Evolutionary conservation across 2,113 vertebrate genomes (phyloP), one percentile per base, ranked within the genome.

Genomic region (Tapirus terrestris): DNA sequence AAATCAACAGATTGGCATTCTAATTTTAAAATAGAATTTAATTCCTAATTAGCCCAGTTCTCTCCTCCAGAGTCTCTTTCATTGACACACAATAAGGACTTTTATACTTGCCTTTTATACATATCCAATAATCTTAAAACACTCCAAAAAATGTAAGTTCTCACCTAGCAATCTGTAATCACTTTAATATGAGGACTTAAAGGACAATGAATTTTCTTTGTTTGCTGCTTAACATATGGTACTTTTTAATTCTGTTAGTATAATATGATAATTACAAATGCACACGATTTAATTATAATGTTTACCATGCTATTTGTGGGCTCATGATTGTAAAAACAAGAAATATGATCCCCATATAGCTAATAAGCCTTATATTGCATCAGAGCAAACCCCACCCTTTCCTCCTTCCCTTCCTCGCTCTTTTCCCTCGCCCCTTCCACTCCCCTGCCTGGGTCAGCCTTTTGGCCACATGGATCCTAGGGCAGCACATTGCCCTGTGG

Each of bases 251-350:
- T 96, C 92, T 90, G 51, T 92, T 96, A 90, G 58, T 80, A 80
- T 89, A 83, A 94, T 83, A 90, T 72, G 83, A 85, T 96, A 92
- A 94, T 97, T 94, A 76, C 29, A 92, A 91, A 95, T 70, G 36
- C 39, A 67, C 21, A 72, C 51, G 31, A 96, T 92, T 97, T 96
- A 72, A 97, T 97, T 97, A 89, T 75, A 93, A 93, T 85, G 63
- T 92, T 94, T 95, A 48, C 25, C 75, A 80, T 94, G 79, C 45
- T 72, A 82, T 87, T 92, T 31, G 1, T 56, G 39, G 70, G 43
- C 51, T 95, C 65, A 51, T 65, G 82, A 80, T 43, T 70, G 36
- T 86, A 93, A 93, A 92, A 77, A 77, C 6, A 79, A 90, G 88
- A 79, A 89, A 20, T 84, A 61, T 39, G 60, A 33, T n/a, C 39